Evolutionary conservation across 2,113 vertebrate species (phyloP).

Genomic region (Cryptotis parvus): DNA sequence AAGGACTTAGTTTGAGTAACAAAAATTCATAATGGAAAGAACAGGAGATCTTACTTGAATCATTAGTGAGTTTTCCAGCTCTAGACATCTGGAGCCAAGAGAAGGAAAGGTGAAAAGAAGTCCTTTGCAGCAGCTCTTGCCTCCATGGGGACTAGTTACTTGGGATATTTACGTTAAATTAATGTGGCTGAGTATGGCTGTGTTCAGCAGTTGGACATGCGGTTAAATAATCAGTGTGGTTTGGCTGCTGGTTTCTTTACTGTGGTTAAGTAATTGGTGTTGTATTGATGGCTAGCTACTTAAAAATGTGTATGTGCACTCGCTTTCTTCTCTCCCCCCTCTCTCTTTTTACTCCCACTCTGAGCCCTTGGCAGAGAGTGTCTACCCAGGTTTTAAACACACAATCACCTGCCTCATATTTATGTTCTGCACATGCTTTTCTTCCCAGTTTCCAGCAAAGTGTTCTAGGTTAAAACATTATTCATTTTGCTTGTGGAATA

Average conservation of each 20-base stretch:
- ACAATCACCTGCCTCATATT: neutral
- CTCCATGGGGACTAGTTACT: neutral
- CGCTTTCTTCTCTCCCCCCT: slow-evolving; percentile 57
- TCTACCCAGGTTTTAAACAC: neutral
- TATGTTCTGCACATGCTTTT: neutral
- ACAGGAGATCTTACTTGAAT: neutral
- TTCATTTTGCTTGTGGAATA: neutral
- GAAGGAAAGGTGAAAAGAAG: slow-evolving; percentile 57
- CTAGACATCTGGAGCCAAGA: slow-evolving; percentile 63
- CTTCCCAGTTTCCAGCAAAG: neutral
- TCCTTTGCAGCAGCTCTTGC: neutral
- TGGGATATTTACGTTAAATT: slow-evolving; percentile 77
- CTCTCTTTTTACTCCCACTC: slow-evolving; percentile 43
- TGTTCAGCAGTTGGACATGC: slow-evolving; percentile 67
- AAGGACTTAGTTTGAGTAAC: slow-evolving; percentile 36
- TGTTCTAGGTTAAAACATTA: neutral
- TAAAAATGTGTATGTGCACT: slow-evolving; percentile 75
- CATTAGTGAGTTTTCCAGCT: slow-evolving; percentile 43
- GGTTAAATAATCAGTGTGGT: slow-evolving; percentile 83
- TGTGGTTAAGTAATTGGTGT: slow-evolving; percentile 83
- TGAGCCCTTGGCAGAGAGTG: slow-evolving; percentile 25
- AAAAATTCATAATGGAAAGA: neutral
- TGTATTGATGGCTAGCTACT: slow-evolving; percentile 77
- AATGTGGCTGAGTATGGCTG: slow-evolving; percentile 64
- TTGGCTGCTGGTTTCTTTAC: slow-evolving; percentile 79